These are phyloP conservation scores for Lophotriccus pileatus DNA, from an alignment of 2,797 vertebrate species.

Conservation along the genomic window DNA sequence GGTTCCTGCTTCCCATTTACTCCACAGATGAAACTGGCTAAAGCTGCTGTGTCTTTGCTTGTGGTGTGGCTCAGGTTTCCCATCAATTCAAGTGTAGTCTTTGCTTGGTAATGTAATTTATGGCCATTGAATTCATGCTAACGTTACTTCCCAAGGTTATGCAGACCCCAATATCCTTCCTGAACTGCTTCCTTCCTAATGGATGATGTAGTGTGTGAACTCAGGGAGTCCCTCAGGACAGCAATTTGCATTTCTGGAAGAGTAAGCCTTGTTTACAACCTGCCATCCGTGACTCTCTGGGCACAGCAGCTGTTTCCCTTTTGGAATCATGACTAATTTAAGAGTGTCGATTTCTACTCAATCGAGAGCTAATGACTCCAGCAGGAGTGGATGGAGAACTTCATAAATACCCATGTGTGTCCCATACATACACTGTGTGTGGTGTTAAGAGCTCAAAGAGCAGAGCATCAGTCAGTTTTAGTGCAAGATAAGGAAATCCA, in stretches of 20 bases:
- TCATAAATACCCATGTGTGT: not conserved
- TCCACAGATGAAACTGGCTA: not conserved
- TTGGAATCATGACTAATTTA: conserved; percentile 12
- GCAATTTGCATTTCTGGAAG: conserved; percentile 20
- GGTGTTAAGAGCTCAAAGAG: not conserved
- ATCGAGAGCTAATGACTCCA: conserved; percentile 21
- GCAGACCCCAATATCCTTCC: not conserved
- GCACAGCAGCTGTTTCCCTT: conserved; percentile 49
- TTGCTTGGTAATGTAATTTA: not conserved
- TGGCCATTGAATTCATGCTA: not conserved
- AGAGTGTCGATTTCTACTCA: not conserved
- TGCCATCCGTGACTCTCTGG: not conserved
- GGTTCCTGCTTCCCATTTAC: not conserved
- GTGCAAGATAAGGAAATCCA: not conserved
- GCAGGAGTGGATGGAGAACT: not conserved
- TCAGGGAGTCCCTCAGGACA: not conserved
- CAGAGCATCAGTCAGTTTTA: not conserved
- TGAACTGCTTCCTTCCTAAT: not conserved
- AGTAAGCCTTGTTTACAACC: conserved; percentile 15
- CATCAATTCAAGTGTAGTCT: not conserved
- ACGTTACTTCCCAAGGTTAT: not conserved
- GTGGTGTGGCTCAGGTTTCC: not conserved
- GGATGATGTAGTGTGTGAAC: not conserved
- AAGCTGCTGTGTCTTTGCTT: not conserved
- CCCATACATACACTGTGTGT: not conserved